Base-by-base conservation (phyloP, 1,140 invertebrate species). In the Pararge aegeria region DNA sequence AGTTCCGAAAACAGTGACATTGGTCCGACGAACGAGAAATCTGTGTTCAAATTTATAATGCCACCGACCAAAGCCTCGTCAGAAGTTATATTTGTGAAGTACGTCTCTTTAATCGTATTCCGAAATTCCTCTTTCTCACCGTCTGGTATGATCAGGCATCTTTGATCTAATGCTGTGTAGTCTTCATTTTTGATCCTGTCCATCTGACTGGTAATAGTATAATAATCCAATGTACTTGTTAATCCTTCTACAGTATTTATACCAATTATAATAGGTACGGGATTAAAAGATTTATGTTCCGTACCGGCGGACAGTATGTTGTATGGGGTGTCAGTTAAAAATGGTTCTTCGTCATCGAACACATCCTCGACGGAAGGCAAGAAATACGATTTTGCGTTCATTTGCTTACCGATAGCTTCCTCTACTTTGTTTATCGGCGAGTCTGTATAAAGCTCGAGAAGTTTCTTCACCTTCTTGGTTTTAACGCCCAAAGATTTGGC, bases 221-320 rank as follows among this genome's bases (percentile, higher is more conserved):
- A 75, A 27, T 85, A 87, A 37, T 89, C 87, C 10, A 89, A 44
- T 2, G 78, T 86, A 21, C 68, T 68, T 0, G 78, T 78, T n/a
- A 89, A 37, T 16, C 76, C 82, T 68, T 89, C 89, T 0, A 87
- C 80, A 5, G 81, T 87, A 20, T 81, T 91, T 4, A 90, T 65
- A n/a, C 91, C 91, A 21, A 91, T 78, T 9, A 92, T 81, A 5
- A 89, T 68, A 0, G 91, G 91, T 5, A 91, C 90, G 6, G 90
- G 78, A 40, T 89, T 80, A 18, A 74, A 80, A 0, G 38, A 61
- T 20, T 52, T 67, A 1, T 63, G 51, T 5, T 63, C 76, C 3
- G 74, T 78, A 10, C 54, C 54, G 5, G 24, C 16, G 0, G 73
- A 55, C 1, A 92, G 59, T 1, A 91, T 85, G 54, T 90, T 83